Percentiles rank a stretch among this genome's conserved stretches.
Conservation (phyloP, 64 coral and sea anemone species). For the Stichodactyla helianthus region DNA sequence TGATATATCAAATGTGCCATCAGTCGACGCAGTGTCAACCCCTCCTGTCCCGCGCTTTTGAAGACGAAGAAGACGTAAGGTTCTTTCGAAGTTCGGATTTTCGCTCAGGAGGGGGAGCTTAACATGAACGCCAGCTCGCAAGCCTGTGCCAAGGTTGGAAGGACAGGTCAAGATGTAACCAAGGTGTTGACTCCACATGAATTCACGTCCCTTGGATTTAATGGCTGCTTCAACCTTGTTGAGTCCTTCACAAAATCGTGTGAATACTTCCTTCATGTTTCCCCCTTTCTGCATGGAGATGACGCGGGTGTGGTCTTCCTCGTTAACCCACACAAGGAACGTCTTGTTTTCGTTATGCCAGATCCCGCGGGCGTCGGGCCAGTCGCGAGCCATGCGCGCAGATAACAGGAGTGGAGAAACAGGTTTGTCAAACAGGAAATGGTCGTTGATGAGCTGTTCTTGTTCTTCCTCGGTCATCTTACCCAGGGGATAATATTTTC, state of each 20-base stretch:
- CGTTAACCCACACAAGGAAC: slow-evolving; percentile 85
- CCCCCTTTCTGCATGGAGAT: slow-evolving; percentile 92
- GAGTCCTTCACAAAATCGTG: slow-evolving; percentile 80
- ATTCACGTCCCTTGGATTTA: slow-evolving; percentile 69
- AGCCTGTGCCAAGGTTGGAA: slow-evolving; percentile 84
- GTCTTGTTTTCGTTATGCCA: slow-evolving; percentile 94
- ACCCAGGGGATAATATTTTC: slow-evolving; percentile 80
- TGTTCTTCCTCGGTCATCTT: slow-evolving; percentile 86
- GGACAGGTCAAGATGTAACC: slow-evolving; percentile 79
- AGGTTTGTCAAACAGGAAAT: slow-evolving; percentile 87
- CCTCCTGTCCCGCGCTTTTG: slow-evolving; percentile 87
- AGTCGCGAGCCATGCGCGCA: slow-evolving; percentile 84
- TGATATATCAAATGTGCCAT: slow-evolving; percentile 75
- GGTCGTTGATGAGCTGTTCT: slow-evolving; percentile 78
- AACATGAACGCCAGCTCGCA: slow-evolving; percentile 73
- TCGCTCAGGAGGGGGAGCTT: slow-evolving; percentile 70
- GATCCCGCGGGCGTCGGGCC: slow-evolving; percentile 89
- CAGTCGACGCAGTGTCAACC: slow-evolving; percentile 71
- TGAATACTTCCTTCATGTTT: slow-evolving; percentile 82
- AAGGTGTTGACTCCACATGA: slow-evolving; percentile 89
- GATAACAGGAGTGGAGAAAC: slow-evolving; percentile 84
- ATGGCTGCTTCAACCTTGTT: slow-evolving; percentile 76
- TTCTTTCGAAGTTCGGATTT: slow-evolving; percentile 50
- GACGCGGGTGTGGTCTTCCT: slow-evolving; percentile 82
- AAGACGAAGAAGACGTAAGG: slow-evolving; percentile 50